phyloP scores from a whole-genome alignment of 2,113 vertebrate species.

The Paracanthobrama guichenoti region DNA sequence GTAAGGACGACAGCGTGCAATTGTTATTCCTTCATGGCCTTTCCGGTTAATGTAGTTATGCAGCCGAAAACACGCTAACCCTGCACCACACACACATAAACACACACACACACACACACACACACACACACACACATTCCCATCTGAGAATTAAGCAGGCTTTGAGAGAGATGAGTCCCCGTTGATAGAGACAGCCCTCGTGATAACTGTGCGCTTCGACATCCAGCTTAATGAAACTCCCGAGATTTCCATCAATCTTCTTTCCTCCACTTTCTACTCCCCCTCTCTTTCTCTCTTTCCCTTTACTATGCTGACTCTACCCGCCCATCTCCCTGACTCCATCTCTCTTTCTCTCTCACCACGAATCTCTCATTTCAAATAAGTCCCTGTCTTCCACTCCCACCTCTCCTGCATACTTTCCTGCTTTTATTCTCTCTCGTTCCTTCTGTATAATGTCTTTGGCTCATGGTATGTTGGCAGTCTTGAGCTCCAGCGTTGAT shows the following conservation, averaged over 20 bases:
- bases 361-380: slow-evolving; percentile 20
- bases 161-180: slow-evolving; percentile 48
- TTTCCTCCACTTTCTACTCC: slow-evolving; percentile 19
- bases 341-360: slow-evolving; percentile 3
- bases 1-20: slow-evolving; percentile 9
- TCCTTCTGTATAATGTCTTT: slow-evolving; percentile 40
- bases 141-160: slow-evolving; percentile 51
- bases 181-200: slow-evolving; percentile 53
- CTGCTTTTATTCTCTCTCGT: not conserved
- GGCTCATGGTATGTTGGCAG: slow-evolving; percentile 44
- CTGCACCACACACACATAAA: slow-evolving; percentile 14
- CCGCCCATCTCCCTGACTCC: slow-evolving; percentile 16
- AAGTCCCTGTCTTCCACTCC: slow-evolving; percentile 21
- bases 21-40: slow-evolving; percentile 45
- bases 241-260: slow-evolving; percentile 56
- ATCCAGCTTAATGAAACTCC: slow-evolving; percentile 60
- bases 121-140: slow-evolving; percentile 24
- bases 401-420: slow-evolving; percentile 16
- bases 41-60: slow-evolving; percentile 29
- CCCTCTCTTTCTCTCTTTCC: slow-evolving; percentile 32
- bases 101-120: too few relatives aligned
- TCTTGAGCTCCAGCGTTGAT: slow-evolving; percentile 49
- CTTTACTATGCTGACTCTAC: slow-evolving; percentile 14
- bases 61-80: slow-evolving; percentile 11
- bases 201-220: slow-evolving; percentile 49